A percentile compares a stretch with the other conserved stretches of the same genome.
phyloP scores from a whole-genome alignment of 2,797 vertebrate species.

The Ptychadena robeensis region DNA sequence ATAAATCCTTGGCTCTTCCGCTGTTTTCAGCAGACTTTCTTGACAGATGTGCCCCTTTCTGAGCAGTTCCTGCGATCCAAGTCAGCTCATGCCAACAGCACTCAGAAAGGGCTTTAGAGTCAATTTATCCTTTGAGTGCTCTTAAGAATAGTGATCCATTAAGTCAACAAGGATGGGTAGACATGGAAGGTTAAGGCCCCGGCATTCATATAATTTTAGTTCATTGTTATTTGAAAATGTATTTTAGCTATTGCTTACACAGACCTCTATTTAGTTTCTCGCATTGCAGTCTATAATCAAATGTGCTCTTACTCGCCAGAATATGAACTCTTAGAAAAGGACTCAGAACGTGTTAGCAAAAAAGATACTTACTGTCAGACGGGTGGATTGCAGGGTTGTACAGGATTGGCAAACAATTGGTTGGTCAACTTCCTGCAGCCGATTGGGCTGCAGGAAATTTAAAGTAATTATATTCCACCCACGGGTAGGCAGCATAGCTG shows the following conservation, averaged over 20 bases:
- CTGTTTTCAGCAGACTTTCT: slow-evolving; percentile 33
- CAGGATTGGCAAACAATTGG: no score
- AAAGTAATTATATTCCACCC: no score
- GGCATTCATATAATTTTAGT: slow-evolving; percentile 8
- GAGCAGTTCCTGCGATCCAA: slow-evolving; percentile 16
- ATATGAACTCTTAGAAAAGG: neutral
- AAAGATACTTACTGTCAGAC: no score
- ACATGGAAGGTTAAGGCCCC: neutral
- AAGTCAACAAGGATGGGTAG: slow-evolving; percentile 41
- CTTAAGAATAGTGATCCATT: slow-evolving; percentile 41
- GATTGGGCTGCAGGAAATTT: no score
- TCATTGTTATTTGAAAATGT: slow-evolving; percentile 16
- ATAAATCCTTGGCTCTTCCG: slow-evolving; percentile 34
- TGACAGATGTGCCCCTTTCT: slow-evolving; percentile 44
- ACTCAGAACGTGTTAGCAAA: no score
- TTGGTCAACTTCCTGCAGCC: no score
- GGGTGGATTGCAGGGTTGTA: no score
- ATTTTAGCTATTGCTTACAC: neutral
- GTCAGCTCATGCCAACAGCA: slow-evolving; percentile 35
- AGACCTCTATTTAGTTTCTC: neutral
- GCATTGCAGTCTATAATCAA: neutral
- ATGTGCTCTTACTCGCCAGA: neutral
- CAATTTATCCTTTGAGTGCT: slow-evolving; percentile 49
- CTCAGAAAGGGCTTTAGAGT: slow-evolving; percentile 42
- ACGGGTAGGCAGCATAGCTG: no score